A percentile compares a stretch with the other conserved stretches of the same genome.
Evolutionary conservation across 2,113 vertebrate species (phyloP).

Genomic region (Vulpes ferrilata): DNA sequence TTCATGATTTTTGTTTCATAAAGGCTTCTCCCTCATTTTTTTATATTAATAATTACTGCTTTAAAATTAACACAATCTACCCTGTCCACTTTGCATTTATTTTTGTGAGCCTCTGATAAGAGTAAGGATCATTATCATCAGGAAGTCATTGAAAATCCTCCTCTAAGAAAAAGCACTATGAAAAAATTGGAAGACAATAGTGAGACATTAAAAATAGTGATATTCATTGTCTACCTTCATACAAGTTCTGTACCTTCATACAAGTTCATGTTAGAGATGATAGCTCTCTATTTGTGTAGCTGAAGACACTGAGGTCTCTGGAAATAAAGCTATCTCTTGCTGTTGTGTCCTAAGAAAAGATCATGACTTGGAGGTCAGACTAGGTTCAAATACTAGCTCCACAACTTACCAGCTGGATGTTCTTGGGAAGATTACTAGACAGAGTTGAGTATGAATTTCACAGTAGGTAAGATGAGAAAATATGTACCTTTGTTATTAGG

Average conservation of each 20-base stretch:
- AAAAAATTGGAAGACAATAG: conserved; percentile 42
- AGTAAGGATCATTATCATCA: conserved; percentile 12
- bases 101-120: conserved; percentile 50
- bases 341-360: background rate
- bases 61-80: conserved; percentile 48
- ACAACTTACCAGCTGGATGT: background rate
- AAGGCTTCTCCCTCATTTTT: conserved; percentile 47
- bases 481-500: background rate
- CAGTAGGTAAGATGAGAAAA: background rate
- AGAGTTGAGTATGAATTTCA: background rate
- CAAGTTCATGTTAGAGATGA: background rate
- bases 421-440: background rate
- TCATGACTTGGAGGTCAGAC: background rate
- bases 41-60: conserved; percentile 45
- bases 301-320: background rate
- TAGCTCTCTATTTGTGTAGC: background rate
- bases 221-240: background rate
- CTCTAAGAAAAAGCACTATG: conserved; percentile 21
- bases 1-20: background rate
- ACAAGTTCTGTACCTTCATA: background rate
- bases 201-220: background rate
- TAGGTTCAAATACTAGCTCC: background rate
- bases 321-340: background rate
- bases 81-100: conserved; percentile 26
- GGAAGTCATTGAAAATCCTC: conserved; percentile 49